Evolutionary conservation across 1,140 invertebrate species (phyloP), one percentile per base, ranked within the genome.

Genomic region (Delia radicum): DNA sequence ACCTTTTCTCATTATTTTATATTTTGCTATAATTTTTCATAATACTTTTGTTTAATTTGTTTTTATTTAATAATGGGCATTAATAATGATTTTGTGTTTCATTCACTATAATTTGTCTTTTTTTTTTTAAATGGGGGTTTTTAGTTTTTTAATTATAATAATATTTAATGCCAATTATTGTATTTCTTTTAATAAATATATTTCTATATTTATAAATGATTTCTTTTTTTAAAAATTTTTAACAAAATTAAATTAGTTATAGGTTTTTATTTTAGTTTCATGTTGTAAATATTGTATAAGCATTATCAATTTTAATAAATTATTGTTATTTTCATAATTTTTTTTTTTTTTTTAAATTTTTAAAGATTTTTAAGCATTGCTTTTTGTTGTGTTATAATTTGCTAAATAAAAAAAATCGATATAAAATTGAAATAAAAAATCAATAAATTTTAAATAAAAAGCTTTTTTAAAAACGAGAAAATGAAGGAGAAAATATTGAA

Each of bases 1-100:
- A 67, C 13, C 26, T 71, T 48, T 26, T 31, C 31, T 42, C 18
- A 63, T 65, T 46, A 37, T 69, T 31, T 75, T 75, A 29, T 75
- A 61, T 65, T 75, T 65, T 75, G 6, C 15, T 69, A 12, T 42
- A 63, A n/a, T 27, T 67, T 75, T 13, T 55, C 46, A 28, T 55
- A 48, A 28, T 48, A 48, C 29, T 29, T 55, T 74, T 74, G 24
- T 73, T 61, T 48, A 21, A 55, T 74, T 73, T 55, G 21, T 55
- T 6, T 42, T 28, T 61, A 24, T 10, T 74, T 28, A 2, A 61
- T 74, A 5, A 26, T 21, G n/a, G n/a, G n/a, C n/a, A 37, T n/a
- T 73, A 26, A 28, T 33, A 15, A 18, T 55, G 8, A 61, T 61
- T 61, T 74, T 27, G 7, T 3, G 15, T 55, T 55, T 55, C 48